Conservation (phyloP, 2,888 invertebrate genomes). For the Amblyjoppa proteus region DNA sequence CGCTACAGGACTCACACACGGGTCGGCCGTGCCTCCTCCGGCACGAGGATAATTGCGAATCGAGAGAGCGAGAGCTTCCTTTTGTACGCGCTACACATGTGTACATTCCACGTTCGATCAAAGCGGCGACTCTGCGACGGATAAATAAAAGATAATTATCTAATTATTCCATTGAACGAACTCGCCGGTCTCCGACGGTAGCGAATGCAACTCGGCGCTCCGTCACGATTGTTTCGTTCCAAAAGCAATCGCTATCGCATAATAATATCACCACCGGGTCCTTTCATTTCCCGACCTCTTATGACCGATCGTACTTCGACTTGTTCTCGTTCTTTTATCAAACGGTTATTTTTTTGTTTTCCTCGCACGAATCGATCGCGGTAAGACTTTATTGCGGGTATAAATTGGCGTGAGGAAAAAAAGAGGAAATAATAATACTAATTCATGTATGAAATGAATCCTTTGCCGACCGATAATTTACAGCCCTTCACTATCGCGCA, state of each 20-base stretch:
- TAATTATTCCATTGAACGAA: slow-evolving; percentile 81
- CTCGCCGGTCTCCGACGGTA: slow-evolving; percentile 59
- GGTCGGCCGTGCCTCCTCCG: slow-evolving; percentile 74
- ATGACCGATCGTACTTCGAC: not conserved
- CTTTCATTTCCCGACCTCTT: slow-evolving; percentile 14
- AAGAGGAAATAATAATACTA: slow-evolving; percentile 26
- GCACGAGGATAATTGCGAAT: slow-evolving; percentile 82
- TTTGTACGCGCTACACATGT: slow-evolving; percentile 49
- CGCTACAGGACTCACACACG: slow-evolving; percentile 10
- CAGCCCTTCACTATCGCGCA: slow-evolving; percentile 51
- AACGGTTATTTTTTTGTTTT: not conserved
- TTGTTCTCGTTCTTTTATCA: not conserved
- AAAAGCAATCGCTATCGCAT: slow-evolving; percentile 40
- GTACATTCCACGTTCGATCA: slow-evolving; percentile 74
- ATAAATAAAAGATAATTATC: slow-evolving; percentile 82
- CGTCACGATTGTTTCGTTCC: slow-evolving; percentile 45
- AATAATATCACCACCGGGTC: slow-evolving; percentile 38
- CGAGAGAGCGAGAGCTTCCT: slow-evolving; percentile 70
- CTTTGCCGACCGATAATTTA: slow-evolving; percentile 60
- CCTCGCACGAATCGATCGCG: not conserved
- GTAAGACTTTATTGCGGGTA: not conserved
- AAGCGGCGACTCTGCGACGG: slow-evolving; percentile 73
- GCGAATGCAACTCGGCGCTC: slow-evolving; percentile 31
- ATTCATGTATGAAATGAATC: slow-evolving; percentile 43
- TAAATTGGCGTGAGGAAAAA: not conserved